These are phyloP conservation scores for Scotopteryx bipunctaria DNA, from an alignment of 2,888 invertebrate species.

Conservation along the genomic window DNA sequence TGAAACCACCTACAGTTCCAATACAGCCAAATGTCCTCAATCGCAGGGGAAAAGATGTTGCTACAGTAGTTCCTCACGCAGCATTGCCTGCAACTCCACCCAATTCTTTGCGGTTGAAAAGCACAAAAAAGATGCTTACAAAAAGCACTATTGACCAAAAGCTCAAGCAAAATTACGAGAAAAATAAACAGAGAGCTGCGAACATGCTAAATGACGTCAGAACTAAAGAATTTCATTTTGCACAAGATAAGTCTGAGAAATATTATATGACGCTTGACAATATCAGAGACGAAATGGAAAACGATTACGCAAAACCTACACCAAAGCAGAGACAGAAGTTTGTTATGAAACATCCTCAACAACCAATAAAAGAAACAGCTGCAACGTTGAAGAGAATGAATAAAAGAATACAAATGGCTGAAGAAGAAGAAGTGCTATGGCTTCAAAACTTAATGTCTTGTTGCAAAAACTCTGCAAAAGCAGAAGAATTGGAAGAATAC, in stretches of 20 bases:
- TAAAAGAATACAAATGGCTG: constrained; percentile 64
- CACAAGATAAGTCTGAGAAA: constrained; percentile 57
- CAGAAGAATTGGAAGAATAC: constrained; percentile 70
- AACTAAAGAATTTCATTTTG: constrained; percentile 55
- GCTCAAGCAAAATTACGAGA: constrained; percentile 58
- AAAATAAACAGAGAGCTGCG: constrained; percentile 64
- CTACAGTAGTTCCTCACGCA: constrained; percentile 15
- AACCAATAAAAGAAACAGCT: constrained; percentile 72
- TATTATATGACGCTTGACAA: constrained; percentile 49
- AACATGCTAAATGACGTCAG: constrained; percentile 59
- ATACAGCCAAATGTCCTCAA: constrained; percentile 63
- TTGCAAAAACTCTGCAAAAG: constrained; percentile 65
- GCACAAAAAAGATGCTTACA: constrained; percentile 61
- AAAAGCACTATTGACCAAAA: constrained; percentile 66
- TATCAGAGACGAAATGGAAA: constrained; percentile 55
- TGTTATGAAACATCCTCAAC: constrained; percentile 36
- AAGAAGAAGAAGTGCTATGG: constrained; percentile 75
- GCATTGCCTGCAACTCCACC: constrained; percentile 53
- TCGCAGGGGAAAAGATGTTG: constrained; percentile 49
- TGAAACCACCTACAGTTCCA: constrained; percentile 63
- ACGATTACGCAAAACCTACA: constrained; percentile 41
- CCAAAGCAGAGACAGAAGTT: constrained; percentile 44
- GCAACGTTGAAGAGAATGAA: constrained; percentile 80
- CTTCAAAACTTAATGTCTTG: constrained; percentile 75
- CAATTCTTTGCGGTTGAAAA: constrained; percentile 47